A percentile compares a stretch with the other conserved stretches of the same genome.
phyloP scores from a whole-genome alignment of 2,888 invertebrate genomes.

The Altica lythri region DNA sequence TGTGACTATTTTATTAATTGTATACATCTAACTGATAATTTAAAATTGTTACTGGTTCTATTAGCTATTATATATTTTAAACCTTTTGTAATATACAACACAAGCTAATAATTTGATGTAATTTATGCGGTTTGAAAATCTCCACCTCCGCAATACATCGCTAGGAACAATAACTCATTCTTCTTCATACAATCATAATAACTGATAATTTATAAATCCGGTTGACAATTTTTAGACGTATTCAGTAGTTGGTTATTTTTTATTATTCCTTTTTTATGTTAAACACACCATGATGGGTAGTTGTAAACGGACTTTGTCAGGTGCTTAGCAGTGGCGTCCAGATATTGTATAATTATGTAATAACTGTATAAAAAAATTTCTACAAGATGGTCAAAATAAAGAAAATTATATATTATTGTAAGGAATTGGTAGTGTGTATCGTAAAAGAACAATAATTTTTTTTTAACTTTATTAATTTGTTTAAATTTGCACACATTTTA shows the following conservation, averaged over 20 bases:
- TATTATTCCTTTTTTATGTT: constrained; percentile 36
- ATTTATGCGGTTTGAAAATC: neutral
- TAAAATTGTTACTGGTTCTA: neutral
- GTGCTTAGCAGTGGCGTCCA: constrained; percentile 33
- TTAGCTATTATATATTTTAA: neutral
- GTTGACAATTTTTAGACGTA: constrained; percentile 42
- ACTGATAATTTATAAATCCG: constrained; percentile 43
- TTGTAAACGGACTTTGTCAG: constrained; percentile 45
- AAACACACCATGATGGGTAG: constrained; percentile 41
- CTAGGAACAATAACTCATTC: constrained; percentile 27
- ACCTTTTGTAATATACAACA: too few species aligned
- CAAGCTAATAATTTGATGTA: constrained; percentile 6
- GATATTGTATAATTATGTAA: neutral
- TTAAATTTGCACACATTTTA: too few species aligned
- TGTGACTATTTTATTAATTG: neutral
- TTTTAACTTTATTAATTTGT: too few species aligned
- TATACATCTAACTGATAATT: neutral
- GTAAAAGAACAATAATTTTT: too few species aligned
- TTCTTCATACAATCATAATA: constrained; percentile 16
- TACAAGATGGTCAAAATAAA: too few species aligned
- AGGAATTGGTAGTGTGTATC: too few species aligned
- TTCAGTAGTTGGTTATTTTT: constrained; percentile 46
- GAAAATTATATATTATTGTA: too few species aligned
- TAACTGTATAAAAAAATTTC: too few species aligned
- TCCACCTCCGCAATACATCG: neutral